Conservation (phyloP, 2,113 vertebrate species). For the Cygnus buccinator region DNA sequence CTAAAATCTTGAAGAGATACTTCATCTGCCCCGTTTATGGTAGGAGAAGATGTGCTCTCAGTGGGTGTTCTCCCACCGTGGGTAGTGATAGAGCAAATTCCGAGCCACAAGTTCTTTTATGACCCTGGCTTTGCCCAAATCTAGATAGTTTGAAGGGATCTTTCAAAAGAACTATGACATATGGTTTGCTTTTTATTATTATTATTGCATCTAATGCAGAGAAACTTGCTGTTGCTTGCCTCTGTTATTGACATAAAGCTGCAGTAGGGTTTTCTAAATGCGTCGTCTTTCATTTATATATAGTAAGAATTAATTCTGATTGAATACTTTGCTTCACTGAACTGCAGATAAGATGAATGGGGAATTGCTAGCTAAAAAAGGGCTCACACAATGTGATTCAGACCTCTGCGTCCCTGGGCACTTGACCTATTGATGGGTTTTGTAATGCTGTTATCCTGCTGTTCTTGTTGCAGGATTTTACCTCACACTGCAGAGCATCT, state of each 20-base stretch:
- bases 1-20: neutral
- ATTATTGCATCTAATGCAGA: neutral
- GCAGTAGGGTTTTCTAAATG: neutral
- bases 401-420: neutral
- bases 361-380: conserved; percentile 40
- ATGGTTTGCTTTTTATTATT: neutral
- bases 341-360: conserved; percentile 48
- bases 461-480: conserved; percentile 34
- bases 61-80: neutral
- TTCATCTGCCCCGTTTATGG: neutral
- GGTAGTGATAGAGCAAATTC: neutral
- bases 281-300: neutral
- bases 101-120: neutral
- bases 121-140: neutral
- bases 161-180: neutral
- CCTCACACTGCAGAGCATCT: neutral
- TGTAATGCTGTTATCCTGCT: neutral
- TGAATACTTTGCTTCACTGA: conserved; percentile 27
- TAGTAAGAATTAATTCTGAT: neutral
- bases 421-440: conserved; percentile 45
- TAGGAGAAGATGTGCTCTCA: neutral
- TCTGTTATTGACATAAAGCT: neutral
- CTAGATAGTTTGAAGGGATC: neutral
- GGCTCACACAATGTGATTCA: neutral
- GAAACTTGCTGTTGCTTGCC: neutral